These are phyloP conservation scores for Cenopis cana DNA, from an alignment of 2,888 invertebrate species.

Conservation along the genomic window DNA sequence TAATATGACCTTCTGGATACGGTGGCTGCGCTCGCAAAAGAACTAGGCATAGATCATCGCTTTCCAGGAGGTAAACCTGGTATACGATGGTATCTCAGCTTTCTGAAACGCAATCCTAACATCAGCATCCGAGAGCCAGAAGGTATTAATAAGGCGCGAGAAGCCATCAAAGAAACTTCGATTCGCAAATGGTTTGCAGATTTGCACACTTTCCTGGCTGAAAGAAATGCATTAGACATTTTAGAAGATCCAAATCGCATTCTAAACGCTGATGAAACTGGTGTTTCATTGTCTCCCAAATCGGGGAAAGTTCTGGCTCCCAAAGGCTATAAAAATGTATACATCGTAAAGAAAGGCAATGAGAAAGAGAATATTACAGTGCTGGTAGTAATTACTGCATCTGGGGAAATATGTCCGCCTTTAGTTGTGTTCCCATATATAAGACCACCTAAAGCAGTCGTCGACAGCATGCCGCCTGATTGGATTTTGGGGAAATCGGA, in stretches of 20 bases:
- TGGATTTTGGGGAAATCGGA: constrained; percentile 47
- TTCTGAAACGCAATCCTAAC: constrained; percentile 6
- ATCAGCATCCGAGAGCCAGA: neutral
- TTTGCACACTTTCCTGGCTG: too few species aligned
- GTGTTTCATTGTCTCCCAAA: too few species aligned
- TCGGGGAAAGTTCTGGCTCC: neutral
- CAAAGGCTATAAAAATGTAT: too few species aligned
- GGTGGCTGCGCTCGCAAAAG: too few species aligned
- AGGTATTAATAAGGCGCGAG: constrained; percentile 5
- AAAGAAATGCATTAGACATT: too few species aligned
- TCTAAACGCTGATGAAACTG: too few species aligned
- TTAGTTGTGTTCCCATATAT: constrained; percentile 52
- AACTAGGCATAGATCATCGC: neutral
- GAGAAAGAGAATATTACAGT: constrained; percentile 38
- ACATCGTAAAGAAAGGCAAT: constrained; percentile 21
- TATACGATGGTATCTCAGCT: constrained; percentile 6
- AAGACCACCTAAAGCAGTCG: constrained; percentile 48
- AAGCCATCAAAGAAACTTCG: neutral
- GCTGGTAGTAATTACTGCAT: constrained; percentile 5
- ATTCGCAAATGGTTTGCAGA: too few species aligned
- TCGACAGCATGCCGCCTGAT: constrained; percentile 49
- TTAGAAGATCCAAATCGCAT: too few species aligned
- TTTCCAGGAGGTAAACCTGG: constrained; percentile 18
- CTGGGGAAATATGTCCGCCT: constrained; percentile 47
- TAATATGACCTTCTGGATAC: too few species aligned